Percentiles rank a stretch among this genome's conserved stretches.
Evolutionary conservation across 35 echinoderm and acorn worm species (phyloP).

Genomic region (Strongylocentrotus purpuratus): DNA sequence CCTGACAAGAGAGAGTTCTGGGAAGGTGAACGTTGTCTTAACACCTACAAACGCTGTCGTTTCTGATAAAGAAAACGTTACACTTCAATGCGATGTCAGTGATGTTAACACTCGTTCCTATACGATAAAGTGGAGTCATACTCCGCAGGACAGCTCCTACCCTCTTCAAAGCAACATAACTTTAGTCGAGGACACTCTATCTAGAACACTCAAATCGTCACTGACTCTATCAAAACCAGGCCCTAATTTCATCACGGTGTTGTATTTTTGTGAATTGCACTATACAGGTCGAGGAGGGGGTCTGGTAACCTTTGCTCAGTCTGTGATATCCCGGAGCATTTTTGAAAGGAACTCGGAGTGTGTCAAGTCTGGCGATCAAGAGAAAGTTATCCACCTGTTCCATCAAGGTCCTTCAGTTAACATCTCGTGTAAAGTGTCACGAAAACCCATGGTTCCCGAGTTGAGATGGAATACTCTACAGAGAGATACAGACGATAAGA

Average conservation of each 20-base stretch:
- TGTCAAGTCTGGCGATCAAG: neutral
- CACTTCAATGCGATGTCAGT: neutral
- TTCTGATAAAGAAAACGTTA: neutral
- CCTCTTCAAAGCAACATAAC: neutral
- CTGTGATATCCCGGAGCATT: neutral
- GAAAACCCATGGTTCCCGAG: neutral
- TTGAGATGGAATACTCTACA: neutral
- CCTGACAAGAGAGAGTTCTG: neutral
- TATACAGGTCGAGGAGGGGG: conserved; percentile 4
- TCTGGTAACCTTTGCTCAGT: neutral
- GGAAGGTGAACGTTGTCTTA: neutral
- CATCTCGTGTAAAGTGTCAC: neutral
- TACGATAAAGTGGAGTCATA: neutral
- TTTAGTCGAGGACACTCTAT: neutral
- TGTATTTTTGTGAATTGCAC: neutral
- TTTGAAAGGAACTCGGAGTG: neutral
- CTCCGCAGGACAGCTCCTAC: neutral
- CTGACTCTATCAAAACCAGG: neutral
- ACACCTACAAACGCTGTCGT: neutral
- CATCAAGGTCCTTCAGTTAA: neutral
- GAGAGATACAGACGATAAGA: neutral
- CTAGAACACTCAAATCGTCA: neutral
- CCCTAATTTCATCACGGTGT: neutral
- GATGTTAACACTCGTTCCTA: neutral
- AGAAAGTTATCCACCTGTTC: neutral